Percentiles rank a stretch among this genome's conserved stretches.
These are phyloP conservation scores for Cosmopolites sordidus DNA, from an alignment of 2,888 invertebrate genomes.

Conservation along the genomic window DNA sequence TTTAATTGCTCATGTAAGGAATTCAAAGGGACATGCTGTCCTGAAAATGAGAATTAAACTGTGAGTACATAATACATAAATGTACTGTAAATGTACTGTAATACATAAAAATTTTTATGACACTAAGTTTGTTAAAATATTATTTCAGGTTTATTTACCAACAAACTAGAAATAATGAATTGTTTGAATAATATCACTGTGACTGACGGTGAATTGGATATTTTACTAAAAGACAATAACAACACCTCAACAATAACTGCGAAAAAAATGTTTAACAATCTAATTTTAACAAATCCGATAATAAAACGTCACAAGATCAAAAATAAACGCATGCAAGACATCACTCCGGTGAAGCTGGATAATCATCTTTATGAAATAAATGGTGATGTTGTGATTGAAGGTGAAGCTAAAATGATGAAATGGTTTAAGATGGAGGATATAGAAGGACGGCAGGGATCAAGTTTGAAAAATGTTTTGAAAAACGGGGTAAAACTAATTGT, in stretches of 20 bases:
- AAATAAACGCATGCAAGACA: conserved; percentile 45
- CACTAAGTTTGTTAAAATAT: too few species aligned
- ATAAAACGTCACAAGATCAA: conserved; percentile 48
- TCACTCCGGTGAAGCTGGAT: conserved; percentile 50
- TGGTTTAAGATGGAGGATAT: conserved; percentile 44
- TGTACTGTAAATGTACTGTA: too few species aligned
- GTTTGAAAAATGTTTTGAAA: conserved; percentile 40
- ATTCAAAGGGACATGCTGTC: too few species aligned
- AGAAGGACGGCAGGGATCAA: conserved; percentile 30
- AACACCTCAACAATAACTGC: conserved; percentile 49
- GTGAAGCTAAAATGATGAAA: conserved; percentile 50
- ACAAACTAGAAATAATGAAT: conserved; percentile 45
- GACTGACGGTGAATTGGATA: conserved; percentile 44
- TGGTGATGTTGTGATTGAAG: conserved; percentile 48
- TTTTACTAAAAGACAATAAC: conserved; percentile 46
- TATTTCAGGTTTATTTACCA: conserved; percentile 36
- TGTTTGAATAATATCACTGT: conserved; percentile 52
- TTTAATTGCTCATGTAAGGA: too few species aligned
- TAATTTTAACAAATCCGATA: conserved; percentile 49
- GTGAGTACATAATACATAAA: too few species aligned
- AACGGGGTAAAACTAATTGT: conserved; percentile 39
- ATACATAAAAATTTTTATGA: too few species aligned
- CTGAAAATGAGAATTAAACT: too few species aligned
- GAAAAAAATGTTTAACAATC: conserved; percentile 47
- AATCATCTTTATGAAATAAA: conserved; percentile 46